A percentile compares a stretch with the other conserved stretches of the same genome.
These are phyloP conservation scores for Chionis minor DNA, from an alignment of 2,113 vertebrate species.

Conservation along the genomic window DNA sequence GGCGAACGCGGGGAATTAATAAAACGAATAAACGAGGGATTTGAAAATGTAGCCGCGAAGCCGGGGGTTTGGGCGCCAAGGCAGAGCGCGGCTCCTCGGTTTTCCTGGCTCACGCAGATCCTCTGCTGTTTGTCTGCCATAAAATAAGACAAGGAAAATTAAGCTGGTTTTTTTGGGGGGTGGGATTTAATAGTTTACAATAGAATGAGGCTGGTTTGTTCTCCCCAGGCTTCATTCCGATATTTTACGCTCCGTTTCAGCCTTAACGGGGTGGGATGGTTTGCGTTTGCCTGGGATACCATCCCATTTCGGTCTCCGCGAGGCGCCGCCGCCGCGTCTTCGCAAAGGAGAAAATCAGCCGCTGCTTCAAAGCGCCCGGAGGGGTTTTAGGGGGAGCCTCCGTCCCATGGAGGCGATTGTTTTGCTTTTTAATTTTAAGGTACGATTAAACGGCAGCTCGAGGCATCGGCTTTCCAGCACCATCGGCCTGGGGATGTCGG, in stretches of 20 bases:
- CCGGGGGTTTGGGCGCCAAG: accelerated
- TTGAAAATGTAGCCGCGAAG: background rate
- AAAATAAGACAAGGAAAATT: background rate
- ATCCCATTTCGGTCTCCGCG: accelerated
- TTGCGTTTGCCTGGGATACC: background rate
- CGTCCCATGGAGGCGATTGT: accelerated
- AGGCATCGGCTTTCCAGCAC: background rate
- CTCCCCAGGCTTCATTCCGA: accelerated
- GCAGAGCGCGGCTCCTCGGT: background rate
- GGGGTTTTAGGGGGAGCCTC: background rate
- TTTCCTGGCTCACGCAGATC: background rate
- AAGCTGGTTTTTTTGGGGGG: too few species aligned
- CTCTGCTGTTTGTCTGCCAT: accelerated
- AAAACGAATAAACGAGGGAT: background rate
- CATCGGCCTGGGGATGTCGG: accelerated
- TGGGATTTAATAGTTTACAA: accelerated
- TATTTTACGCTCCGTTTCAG: background rate
- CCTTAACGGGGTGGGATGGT: accelerated
- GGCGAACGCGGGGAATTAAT: too few species aligned
- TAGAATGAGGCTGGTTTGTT: background rate
- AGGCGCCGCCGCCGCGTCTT: background rate
- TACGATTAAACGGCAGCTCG: background rate
- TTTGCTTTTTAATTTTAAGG: background rate
- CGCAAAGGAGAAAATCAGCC: accelerated
- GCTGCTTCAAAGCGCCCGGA: background rate